Evolutionary conservation across 2,797 vertebrate genomes (phyloP).

Genomic region (Bufotes viridis): DNA sequence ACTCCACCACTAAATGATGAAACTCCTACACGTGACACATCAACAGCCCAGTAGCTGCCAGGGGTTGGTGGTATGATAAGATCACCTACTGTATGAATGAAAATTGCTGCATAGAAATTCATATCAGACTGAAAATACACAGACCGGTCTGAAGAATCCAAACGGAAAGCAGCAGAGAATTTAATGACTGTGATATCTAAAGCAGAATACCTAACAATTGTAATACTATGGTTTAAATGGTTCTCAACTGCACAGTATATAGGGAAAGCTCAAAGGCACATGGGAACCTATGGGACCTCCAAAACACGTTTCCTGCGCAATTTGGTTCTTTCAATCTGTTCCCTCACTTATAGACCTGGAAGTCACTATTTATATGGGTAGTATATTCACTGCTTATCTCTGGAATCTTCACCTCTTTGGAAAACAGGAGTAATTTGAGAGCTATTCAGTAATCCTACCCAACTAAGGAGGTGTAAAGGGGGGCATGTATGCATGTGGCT

Average conservation of each 20-base stretch:
- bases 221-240: neutral
- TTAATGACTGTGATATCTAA: neutral
- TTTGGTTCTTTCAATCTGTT: neutral
- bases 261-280: neutral
- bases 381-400: neutral
- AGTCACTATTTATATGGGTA: neutral
- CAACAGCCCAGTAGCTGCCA: constrained; percentile 7
- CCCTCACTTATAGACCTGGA: neutral
- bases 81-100: constrained; percentile 10
- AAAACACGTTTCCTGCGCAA: neutral
- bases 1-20: constrained; percentile 35
- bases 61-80: neutral
- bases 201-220: neutral
- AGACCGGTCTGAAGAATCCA: neutral
- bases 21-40: constrained; percentile 17
- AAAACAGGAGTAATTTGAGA: neutral
- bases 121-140: neutral
- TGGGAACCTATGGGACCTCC: too few relatives aligned
- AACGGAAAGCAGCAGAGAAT: neutral
- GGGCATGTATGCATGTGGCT: neutral
- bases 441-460: neutral
- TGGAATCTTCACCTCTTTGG: neutral
- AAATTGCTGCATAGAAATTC: neutral
- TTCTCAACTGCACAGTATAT: neutral
- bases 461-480: neutral